These are phyloP conservation scores for Drosophila kepulauana DNA, from an alignment of 1,140 invertebrate genomes.

Conservation along the genomic window DNA sequence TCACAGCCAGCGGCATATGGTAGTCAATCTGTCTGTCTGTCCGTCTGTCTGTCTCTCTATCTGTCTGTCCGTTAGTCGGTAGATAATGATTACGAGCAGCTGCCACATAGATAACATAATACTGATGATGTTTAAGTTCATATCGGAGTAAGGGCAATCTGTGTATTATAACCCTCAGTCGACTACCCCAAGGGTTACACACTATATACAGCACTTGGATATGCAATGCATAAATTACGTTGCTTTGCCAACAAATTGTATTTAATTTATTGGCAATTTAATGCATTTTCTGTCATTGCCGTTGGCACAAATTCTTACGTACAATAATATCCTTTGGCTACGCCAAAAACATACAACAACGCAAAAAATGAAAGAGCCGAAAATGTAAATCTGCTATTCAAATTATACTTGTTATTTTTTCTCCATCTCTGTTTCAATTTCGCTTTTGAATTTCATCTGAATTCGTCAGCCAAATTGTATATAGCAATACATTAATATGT, in stretches of 20 bases:
- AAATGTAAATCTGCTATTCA: conserved; percentile 12
- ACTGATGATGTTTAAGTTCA: conserved; percentile 29
- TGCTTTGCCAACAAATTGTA: conserved; percentile 12
- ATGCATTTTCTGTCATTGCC: conserved; percentile 26
- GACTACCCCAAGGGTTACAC: conserved; percentile 8
- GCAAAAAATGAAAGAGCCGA: neutral
- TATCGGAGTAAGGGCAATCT: conserved; percentile 7
- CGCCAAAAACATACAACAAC: too few relatives aligned
- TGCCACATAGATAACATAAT: conserved; percentile 40
- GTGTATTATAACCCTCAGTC: conserved; percentile 20
- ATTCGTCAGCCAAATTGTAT: neutral
- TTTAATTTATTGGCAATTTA: conserved; percentile 36
- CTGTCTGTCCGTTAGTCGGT: neutral
- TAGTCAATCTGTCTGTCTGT: conserved; percentile 23
- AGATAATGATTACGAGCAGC: conserved; percentile 56
- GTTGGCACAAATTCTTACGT: conserved; percentile 14
- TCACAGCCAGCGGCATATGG: conserved; percentile 49
- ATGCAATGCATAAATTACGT: conserved; percentile 28
- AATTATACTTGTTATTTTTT: conserved; percentile 12
- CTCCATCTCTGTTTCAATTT: neutral
- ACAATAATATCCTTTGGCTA: conserved; percentile 12
- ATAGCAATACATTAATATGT: neutral
- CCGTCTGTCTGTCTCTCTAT: neutral
- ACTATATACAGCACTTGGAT: neutral
- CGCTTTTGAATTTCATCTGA: neutral